Evolutionary conservation across 2,113 vertebrate genomes (phyloP), one percentile per base, ranked within the genome.

Genomic region (Cranoglanis bouderius): DNA sequence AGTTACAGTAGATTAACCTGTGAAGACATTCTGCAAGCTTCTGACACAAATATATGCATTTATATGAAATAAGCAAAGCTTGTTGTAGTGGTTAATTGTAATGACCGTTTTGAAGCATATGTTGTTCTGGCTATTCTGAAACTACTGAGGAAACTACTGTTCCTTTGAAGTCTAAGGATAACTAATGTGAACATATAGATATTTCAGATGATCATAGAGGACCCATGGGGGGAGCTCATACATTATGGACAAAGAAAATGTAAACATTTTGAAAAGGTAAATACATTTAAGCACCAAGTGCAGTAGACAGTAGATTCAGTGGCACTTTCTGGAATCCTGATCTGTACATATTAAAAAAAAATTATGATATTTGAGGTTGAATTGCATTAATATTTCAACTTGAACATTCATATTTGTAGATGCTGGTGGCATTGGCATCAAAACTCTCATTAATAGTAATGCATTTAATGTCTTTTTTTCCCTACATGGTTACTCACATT

Each of bases 231-330:
- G 12, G 8, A 0, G 55, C 49, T 40, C 43, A 78, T 84, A 72
- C 81, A 90, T 84, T 67, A 87, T 87, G 12, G 38, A 87, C 19
- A 35, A 90, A 77, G 43, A 51, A 65, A 46, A 67, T 6, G 35
- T 8, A 24, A 84, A 83, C 38, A 40, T 29, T 61, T 72, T 84
- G 16, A 85, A 72, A 32, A 84, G 61, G 67, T 61, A 74, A 80
- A 63, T 32, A 63, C 10, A 82, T 51, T 65, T 67, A 29, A 24
- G 10, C 26, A 55, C 26, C 38, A 5, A 63, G 14, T 89, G 19
- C 83, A 86, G 24, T 29, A 74, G 3, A 18, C 6, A 53, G 14
- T 51, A 81, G 49, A 74, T n/a, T 32, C 40, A 46, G 5, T 57
- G 51, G 24, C 35, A 40, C 14, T 86, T 38, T 46, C 32, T 40